Evolutionary conservation across 2,113 vertebrate species (phyloP), one percentile per base, ranked within the genome.

Genomic region (Hymenochirus boettgeri): DNA sequence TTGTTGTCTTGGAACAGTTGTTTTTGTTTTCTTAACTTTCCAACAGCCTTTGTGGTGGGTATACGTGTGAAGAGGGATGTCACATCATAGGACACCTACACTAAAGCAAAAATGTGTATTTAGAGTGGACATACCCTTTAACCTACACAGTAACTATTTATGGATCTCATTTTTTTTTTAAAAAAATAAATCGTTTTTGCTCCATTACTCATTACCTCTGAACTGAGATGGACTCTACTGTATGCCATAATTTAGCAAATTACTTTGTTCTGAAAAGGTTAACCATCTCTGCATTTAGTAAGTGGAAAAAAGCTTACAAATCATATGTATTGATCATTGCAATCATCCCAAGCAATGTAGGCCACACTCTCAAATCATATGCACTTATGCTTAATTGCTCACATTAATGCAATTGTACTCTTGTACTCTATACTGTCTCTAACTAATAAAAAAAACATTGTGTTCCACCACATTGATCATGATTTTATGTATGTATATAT

Each of bases 331-430:
- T 91, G 91, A 95, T 94, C 90, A 91, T 73, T 70, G 79, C 82
- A 85, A 84, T 82, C 86, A 90, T 90, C 84, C 75, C 79, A 74
- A 79, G 72, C 83, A 88, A 90, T 91, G 89, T 87, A 89, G 89
- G 88, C 82, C 87, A 89, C 88, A 89, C 87, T 80, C 85, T 93
- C 89, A 93, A 93, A 92, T 90, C 83, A 82, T 80, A 89, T 85
- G 90, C 91, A 93, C 91, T 94, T 95, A 95, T 89, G 81, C 89
- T 88, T 95, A 94, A 95, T 93, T 89, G 89, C 90, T 83, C 88
- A 89, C 91, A 92, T 91, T 91, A 92, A 89, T 91, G 88, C 83
- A 91, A 91, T 93, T 93, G 93, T 88, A 84, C 88, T 85, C 85
- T 93, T 93, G 93, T 88, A 84, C 88, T 85, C 85, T 85, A 90